Conservation (phyloP, 2,113 vertebrate genomes). For the Rhea pennata region DNA sequence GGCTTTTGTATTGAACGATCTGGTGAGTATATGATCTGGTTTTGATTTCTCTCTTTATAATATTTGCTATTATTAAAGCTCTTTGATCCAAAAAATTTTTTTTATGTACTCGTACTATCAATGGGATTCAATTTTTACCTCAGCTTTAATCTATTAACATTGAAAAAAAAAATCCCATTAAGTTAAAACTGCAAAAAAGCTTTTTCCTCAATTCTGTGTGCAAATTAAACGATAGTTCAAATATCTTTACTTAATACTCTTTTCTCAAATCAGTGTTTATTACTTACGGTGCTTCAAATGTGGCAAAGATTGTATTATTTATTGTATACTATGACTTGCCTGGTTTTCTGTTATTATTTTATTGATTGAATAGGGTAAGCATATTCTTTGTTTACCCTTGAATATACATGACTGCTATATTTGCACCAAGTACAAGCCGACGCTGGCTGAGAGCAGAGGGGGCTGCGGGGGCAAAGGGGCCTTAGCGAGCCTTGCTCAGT, state of each 20-base stretch:
- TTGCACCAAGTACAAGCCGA: neutral
- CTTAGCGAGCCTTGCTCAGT: neutral
- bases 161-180: neutral
- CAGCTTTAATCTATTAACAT: conserved; percentile 14
- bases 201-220: neutral
- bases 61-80: conserved; percentile 22
- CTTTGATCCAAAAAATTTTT: conserved; percentile 47
- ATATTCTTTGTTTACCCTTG: fast-evolving
- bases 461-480: neutral
- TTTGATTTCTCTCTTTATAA: conserved; percentile 53
- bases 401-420: fast-evolving
- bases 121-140: conserved; percentile 40
- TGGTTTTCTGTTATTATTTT: neutral
- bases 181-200: neutral
- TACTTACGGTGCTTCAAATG: neutral
- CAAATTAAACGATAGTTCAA: neutral
- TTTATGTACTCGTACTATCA: conserved; percentile 22
- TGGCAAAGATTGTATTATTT: neutral
- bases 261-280: neutral
- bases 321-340: neutral
- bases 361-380: neutral
- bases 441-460: neutral
- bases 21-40: neutral
- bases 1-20: conserved; percentile 27
- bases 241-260: neutral